phyloP scores from a whole-genome alignment of 2,797 vertebrate species.

The Leptatherina wallacei region DNA sequence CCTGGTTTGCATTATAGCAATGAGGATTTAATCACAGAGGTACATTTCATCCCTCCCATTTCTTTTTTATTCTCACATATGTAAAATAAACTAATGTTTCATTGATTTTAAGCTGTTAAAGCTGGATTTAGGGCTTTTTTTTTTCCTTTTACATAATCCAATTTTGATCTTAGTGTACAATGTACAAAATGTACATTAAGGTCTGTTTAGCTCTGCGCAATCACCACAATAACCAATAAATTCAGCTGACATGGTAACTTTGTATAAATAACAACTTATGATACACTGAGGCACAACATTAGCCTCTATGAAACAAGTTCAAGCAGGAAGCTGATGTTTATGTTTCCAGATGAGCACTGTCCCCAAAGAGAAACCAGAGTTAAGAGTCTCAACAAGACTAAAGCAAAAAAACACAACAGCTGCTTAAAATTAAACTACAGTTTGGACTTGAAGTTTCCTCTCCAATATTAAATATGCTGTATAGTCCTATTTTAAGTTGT shows the following conservation, averaged over 20 bases:
- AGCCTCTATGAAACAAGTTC: constrained; percentile 39
- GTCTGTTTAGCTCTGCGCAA: constrained; percentile 25
- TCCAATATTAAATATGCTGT: constrained; percentile 17
- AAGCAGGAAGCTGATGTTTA: constrained; percentile 72
- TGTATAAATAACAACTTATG: constrained; percentile 19
- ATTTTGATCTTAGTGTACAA: too few species aligned
- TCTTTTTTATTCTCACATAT: constrained; percentile 39
- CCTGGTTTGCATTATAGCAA: constrained; percentile 81
- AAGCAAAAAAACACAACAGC: constrained; percentile 32
- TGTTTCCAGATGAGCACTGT: constrained; percentile 46
- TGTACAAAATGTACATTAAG: constrained; percentile 13
- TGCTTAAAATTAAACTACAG: constrained; percentile 40
- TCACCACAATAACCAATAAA: constrained; percentile 19
- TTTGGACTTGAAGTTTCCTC: constrained; percentile 2
- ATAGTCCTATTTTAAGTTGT: constrained; percentile 9
- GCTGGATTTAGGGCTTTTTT: constrained; percentile 11
- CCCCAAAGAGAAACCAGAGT: constrained; percentile 37
- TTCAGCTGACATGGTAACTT: constrained; percentile 21
- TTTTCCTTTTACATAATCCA: constrained; percentile 1
- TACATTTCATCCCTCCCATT: constrained; percentile 44
- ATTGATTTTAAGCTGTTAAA: constrained; percentile 37
- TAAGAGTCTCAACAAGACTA: constrained; percentile 35
- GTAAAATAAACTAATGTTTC: constrained; percentile 47
- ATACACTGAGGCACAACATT: constrained; percentile 33
- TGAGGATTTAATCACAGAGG: constrained; percentile 70